Conservation (phyloP, 2,797 vertebrate species). For the Sebastes itinus region DNA sequence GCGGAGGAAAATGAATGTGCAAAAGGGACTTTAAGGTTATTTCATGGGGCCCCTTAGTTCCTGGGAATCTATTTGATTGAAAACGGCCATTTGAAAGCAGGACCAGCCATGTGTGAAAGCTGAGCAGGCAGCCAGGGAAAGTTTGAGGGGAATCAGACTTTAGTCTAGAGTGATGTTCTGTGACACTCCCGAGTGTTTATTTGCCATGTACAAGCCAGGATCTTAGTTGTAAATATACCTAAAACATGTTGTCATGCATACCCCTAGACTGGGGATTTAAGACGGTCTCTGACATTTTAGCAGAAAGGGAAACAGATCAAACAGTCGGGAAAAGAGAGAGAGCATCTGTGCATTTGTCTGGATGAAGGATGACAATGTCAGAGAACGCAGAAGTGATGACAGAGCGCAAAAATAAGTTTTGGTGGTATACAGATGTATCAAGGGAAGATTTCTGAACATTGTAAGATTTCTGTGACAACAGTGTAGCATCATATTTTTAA, state of each 20-base stretch:
- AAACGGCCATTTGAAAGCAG: neutral
- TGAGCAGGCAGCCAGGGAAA: neutral
- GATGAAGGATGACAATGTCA: slow-evolving; percentile 35
- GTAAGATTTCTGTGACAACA: neutral
- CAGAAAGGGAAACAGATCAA: slow-evolving; percentile 40
- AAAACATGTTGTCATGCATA: slow-evolving; percentile 3
- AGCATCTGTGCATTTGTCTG: slow-evolving; percentile 29
- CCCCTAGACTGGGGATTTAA: neutral
- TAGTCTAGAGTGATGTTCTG: neutral
- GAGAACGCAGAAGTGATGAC: slow-evolving; percentile 16
- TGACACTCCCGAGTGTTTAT: slow-evolving; percentile 11
- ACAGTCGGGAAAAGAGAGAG: neutral
- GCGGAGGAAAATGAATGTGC: neutral
- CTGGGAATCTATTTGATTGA: neutral
- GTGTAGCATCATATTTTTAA: neutral
- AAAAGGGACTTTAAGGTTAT: neutral
- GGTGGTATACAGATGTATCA: slow-evolving; percentile 12
- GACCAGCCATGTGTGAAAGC: neutral
- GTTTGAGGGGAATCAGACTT: neutral
- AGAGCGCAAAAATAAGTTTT: slow-evolving; percentile 8
- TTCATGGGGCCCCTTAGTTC: neutral
- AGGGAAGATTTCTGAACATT: slow-evolving; percentile 1
- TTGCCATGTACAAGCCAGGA: neutral
- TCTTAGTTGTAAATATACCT: slow-evolving; percentile 12
- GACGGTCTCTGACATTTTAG: slow-evolving; percentile 26